Evolutionary conservation across 2,888 invertebrate species (phyloP).

Genomic region (Meiosimyza decipiens): DNA sequence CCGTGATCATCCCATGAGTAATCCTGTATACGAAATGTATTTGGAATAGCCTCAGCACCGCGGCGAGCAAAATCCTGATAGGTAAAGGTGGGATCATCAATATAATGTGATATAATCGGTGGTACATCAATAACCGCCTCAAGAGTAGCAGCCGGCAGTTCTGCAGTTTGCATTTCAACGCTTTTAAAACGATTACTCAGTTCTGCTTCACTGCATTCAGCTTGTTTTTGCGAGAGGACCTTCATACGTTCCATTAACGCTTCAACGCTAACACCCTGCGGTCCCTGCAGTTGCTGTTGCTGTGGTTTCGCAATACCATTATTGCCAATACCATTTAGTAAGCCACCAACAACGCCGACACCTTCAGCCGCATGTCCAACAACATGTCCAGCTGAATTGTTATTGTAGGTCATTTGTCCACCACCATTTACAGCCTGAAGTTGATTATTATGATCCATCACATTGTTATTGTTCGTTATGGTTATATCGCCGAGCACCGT

Average conservation of each 20-base stretch:
- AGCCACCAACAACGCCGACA: too few species aligned
- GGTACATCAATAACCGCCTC: constrained; percentile 72
- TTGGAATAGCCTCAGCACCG: constrained; percentile 70
- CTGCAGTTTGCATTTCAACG: constrained; percentile 71
- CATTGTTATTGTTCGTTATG: constrained; percentile 44
- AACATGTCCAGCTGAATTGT: constrained; percentile 8
- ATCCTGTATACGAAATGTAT: constrained; percentile 79
- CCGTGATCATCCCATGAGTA: constrained; percentile 93
- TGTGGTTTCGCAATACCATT: constrained; percentile 6
- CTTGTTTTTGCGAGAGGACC: constrained; percentile 77
- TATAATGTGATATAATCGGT: constrained; percentile 77
- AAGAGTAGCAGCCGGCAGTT: constrained; percentile 72
- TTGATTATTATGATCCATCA: constrained; percentile 32
- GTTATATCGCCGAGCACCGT: constrained; percentile 37
- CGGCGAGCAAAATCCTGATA: constrained; percentile 86
- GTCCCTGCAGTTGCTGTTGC: constrained; percentile 47
- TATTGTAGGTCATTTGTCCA: constrained; percentile 14
- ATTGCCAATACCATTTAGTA: not conserved
- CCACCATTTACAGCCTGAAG: constrained; percentile 35
- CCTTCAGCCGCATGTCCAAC: not conserved
- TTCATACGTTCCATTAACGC: constrained; percentile 85
- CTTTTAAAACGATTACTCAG: constrained; percentile 66
- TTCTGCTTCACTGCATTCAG: constrained; percentile 71
- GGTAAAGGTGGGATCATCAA: constrained; percentile 79
- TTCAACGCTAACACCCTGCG: constrained; percentile 78